phyloP scores from a whole-genome alignment of 2,888 invertebrate species.

The Orthonychiurus folsomi region DNA sequence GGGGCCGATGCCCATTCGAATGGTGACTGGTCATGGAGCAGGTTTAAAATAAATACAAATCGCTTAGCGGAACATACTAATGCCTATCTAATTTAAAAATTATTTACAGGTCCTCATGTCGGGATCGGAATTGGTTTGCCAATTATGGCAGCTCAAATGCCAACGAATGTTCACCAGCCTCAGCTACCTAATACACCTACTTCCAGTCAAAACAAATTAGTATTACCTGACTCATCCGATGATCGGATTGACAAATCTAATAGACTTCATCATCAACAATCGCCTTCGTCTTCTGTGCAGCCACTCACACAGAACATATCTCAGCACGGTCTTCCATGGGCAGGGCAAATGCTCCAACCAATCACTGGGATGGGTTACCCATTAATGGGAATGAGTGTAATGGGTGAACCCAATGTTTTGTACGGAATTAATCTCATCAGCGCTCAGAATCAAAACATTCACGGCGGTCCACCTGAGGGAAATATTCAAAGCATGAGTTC shows the following conservation, averaged over 20 bases:
- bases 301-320: not conserved
- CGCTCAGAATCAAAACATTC: not conserved
- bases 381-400: conserved; percentile 29
- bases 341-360: conserved; percentile 27
- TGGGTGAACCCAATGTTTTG: conserved; percentile 8
- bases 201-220: conserved; percentile 24
- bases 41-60: no score
- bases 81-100: conserved; percentile 7
- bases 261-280: not conserved
- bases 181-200: conserved; percentile 17
- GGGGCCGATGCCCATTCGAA: conserved; percentile 36
- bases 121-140: conserved; percentile 38
- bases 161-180: conserved; percentile 25
- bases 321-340: conserved; percentile 11
- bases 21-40: conserved; percentile 31
- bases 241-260: conserved; percentile 24
- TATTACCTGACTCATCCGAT: conserved; percentile 38
- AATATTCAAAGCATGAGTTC: conserved; percentile 14
- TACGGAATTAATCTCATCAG: conserved; percentile 11
- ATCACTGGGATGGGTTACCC: conserved; percentile 35
- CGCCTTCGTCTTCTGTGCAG: not conserved
- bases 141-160: conserved; percentile 34
- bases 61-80: no score
- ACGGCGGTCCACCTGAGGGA: not conserved
- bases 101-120: conserved; percentile 29